Evolutionary conservation across 1,140 invertebrate species (phyloP).

Genomic region (Alviniconcha marisindica): DNA sequence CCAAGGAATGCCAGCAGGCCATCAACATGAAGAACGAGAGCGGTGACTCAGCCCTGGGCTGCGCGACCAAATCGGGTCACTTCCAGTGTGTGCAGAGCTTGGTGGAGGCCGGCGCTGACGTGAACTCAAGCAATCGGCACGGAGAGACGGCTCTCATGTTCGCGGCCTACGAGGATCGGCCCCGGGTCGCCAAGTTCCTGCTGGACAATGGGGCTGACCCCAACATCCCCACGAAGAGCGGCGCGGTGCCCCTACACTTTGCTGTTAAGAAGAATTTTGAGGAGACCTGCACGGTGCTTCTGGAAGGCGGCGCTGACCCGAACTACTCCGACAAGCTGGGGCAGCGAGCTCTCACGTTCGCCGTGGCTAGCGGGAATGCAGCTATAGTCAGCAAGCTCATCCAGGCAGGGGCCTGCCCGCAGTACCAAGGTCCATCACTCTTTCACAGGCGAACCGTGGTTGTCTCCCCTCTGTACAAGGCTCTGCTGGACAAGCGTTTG

Average conservation of each 20-base stretch:
- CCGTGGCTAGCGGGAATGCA: slow-evolving; percentile 22
- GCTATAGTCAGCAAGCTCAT: slow-evolving; percentile 17
- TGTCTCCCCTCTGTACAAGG: slow-evolving; percentile 35
- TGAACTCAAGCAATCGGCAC: slow-evolving; percentile 37
- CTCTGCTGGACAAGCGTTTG: slow-evolving; percentile 30
- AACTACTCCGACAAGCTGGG: slow-evolving; percentile 24
- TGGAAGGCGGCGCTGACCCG: slow-evolving; percentile 30
- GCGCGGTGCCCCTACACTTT: slow-evolving; percentile 21
- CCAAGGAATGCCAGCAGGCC: neutral
- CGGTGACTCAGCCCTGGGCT: slow-evolving; percentile 34
- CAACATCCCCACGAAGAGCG: slow-evolving; percentile 36
- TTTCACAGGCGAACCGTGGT: slow-evolving; percentile 24
- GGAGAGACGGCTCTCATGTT: slow-evolving; percentile 38
- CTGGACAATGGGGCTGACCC: slow-evolving; percentile 25
- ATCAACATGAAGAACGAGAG: slow-evolving; percentile 20
- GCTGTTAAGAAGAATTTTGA: slow-evolving; percentile 30
- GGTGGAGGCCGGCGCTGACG: slow-evolving; percentile 34
- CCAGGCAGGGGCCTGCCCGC: slow-evolving; percentile 21
- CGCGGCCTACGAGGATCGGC: slow-evolving; percentile 38
- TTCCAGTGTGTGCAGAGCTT: slow-evolving; percentile 16
- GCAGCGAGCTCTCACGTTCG: slow-evolving; percentile 15
- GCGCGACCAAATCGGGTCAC: slow-evolving; percentile 37
- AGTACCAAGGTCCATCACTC: slow-evolving; percentile 30
- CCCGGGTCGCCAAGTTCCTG: slow-evolving; percentile 30
- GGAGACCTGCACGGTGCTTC: slow-evolving; percentile 2